Conservation (phyloP, 2,797 vertebrate genomes). For the Strix occidentalis region DNA sequence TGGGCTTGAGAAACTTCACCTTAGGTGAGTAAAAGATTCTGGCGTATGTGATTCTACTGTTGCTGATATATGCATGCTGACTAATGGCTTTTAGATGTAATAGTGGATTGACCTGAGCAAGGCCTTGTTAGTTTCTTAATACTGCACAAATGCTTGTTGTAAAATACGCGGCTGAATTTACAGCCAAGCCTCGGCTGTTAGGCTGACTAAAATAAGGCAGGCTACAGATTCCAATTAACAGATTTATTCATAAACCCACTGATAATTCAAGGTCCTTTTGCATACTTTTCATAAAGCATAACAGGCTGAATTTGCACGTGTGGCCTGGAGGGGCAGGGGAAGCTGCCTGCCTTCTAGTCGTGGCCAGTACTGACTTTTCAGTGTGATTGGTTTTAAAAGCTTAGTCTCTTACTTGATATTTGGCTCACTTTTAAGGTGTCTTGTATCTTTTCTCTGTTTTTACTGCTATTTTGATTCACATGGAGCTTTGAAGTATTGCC, state of each 20-base stretch:
- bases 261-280: neutral
- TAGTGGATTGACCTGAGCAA: neutral
- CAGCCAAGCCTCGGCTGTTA: neutral
- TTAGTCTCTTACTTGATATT: neutral
- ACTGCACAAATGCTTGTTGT: neutral
- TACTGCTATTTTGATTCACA: neutral
- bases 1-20: slow-evolving; percentile 96
- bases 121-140: neutral
- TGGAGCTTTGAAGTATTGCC: neutral
- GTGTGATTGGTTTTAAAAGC: neutral
- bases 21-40: slow-evolving; percentile 82
- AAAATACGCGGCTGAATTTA: neutral
- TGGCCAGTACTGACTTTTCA: neutral
- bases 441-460: neutral
- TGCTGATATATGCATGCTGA: neutral
- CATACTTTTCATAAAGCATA: neutral
- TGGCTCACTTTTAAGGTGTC: neutral
- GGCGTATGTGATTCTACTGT: neutral
- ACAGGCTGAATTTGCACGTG: neutral
- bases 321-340: neutral
- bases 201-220: neutral
- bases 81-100: neutral
- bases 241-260: neutral
- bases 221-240: neutral
- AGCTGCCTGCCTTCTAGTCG: neutral